Evolutionary conservation across 2,113 vertebrate species (phyloP), one percentile per base, ranked within the genome.

Genomic region (Calidris pugnax): DNA sequence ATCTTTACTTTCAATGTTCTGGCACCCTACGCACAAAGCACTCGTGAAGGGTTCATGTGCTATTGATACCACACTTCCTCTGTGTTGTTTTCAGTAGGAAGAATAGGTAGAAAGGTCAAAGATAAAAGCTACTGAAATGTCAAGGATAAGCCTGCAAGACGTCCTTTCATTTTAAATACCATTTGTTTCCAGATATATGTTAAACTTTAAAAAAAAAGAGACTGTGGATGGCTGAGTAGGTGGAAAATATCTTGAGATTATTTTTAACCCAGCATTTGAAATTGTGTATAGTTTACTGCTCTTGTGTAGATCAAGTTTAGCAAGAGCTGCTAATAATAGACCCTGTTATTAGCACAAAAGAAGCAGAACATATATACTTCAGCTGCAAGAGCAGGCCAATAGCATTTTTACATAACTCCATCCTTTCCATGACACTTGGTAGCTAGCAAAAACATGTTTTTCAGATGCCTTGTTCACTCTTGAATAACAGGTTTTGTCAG

Each of bases 61-160:
- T 72, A 1, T 35, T 77, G 91, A 22, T 72, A 68, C 7, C 53
- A 10, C 37, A 64, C 57, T 81, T 0, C 0, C 50, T 83, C 85
- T 35, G 28, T 55, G 50, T 63, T n/a, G 0, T 77, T 89, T 80
- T 79, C 78, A 67, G 14, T 50, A 33, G 35, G 18, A 48, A 53
- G 81, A 87, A 75, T 12, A 35, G 77, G 66, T 51, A 93, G 85
- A 97, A 97, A 96, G 90, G 90, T 94, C 93, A 96, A 69, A 95
- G 82, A 91, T 83, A 91, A 96, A 94, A 95, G 75, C 87, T 94
- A 4, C 90, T 60, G 72, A 97, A 95, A 96, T 96, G 95, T 96
- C 93, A 96, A 83, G 78, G 71, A 79, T 94, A 94, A 96, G 50
- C 71, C 72, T 88, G 59, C 50, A 89, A 86, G 82, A 50, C 5